Evolutionary conservation across 2,797 vertebrate genomes (phyloP).

Genomic region (Brachyrhaphis roseni): DNA sequence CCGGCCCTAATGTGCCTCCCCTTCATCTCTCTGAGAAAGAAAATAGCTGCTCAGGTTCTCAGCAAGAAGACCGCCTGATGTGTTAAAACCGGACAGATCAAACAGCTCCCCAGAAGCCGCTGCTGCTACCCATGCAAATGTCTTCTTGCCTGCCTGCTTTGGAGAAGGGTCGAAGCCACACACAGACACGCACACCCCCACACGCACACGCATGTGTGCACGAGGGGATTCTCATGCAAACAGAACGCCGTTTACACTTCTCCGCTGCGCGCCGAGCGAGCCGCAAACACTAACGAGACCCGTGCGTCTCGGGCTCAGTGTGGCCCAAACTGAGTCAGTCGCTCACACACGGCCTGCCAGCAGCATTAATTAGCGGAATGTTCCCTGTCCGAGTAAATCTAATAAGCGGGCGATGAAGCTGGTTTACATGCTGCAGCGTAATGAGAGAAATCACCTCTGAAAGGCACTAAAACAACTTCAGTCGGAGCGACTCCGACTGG

Average conservation of each 20-base stretch:
- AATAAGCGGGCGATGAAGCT: conserved; percentile 51
- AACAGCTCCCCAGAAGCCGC: conserved; percentile 42
- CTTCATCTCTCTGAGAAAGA: conserved; percentile 37
- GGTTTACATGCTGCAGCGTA: conserved; percentile 52
- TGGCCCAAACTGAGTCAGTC: conserved; percentile 14
- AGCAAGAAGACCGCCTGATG: conserved; percentile 59
- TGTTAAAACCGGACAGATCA: conserved; percentile 65
- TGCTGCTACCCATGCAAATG: conserved; percentile 60
- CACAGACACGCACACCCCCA: too few species aligned
- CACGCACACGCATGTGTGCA: not conserved
- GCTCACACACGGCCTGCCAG: conserved; percentile 38
- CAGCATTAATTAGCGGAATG: conserved; percentile 67
- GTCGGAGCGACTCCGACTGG: conserved; percentile 36
- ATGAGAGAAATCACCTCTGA: conserved; percentile 58
- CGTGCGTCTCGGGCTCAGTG: conserved; percentile 26
- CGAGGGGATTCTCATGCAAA: conserved; percentile 15
- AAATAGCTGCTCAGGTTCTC: conserved; percentile 39
- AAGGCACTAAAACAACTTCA: conserved; percentile 48
- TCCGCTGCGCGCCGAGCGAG: conserved; percentile 11
- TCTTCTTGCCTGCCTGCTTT: conserved; percentile 42
- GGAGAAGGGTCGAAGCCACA: conserved; percentile 29
- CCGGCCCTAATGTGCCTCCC: not conserved
- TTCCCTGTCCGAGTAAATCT: conserved; percentile 61
- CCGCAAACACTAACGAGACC: conserved; percentile 39
- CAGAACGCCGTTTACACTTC: conserved; percentile 54